These are phyloP conservation scores for Mus minutoides DNA, from an alignment of 2,797 vertebrate species.

Conservation along the genomic window DNA sequence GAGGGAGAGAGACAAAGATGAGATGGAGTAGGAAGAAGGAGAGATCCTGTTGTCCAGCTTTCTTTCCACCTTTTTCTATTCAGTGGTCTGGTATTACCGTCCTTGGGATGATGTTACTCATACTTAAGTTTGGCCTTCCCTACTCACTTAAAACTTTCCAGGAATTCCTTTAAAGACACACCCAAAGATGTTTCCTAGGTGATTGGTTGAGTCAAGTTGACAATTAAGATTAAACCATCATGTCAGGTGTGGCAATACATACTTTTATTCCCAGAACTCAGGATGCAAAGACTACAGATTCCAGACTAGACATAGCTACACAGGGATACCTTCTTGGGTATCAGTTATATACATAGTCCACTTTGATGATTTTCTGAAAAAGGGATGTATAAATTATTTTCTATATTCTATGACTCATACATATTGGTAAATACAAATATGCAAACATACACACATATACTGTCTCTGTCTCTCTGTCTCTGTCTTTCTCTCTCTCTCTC, in stretches of 20 bases:
- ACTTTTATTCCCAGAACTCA: neutral
- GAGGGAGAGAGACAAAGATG: neutral
- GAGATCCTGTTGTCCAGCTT: no score
- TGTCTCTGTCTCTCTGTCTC: neutral
- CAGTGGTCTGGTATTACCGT: neutral
- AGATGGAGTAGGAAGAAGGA: no score
- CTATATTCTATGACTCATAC: neutral
- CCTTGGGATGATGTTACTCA: neutral
- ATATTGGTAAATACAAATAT: neutral
- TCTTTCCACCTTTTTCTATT: neutral
- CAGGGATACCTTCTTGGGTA: neutral
- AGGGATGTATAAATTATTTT: neutral
- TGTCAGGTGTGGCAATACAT: neutral
- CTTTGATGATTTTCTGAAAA: neutral
- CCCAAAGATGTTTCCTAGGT: neutral
- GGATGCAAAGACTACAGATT: neutral
- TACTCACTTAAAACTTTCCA: neutral
- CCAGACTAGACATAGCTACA: neutral
- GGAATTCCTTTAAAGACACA: neutral
- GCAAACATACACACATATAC: neutral
- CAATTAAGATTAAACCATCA: neutral
- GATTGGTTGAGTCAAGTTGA: neutral
- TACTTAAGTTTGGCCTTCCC: neutral
- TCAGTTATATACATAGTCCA: neutral
- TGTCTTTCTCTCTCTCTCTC: no score